A percentile compares a stretch with the other conserved stretches of the same genome.
These are phyloP conservation scores for Rhagonycha fulva DNA, from an alignment of 2,888 invertebrate genomes.

Conservation along the genomic window DNA sequence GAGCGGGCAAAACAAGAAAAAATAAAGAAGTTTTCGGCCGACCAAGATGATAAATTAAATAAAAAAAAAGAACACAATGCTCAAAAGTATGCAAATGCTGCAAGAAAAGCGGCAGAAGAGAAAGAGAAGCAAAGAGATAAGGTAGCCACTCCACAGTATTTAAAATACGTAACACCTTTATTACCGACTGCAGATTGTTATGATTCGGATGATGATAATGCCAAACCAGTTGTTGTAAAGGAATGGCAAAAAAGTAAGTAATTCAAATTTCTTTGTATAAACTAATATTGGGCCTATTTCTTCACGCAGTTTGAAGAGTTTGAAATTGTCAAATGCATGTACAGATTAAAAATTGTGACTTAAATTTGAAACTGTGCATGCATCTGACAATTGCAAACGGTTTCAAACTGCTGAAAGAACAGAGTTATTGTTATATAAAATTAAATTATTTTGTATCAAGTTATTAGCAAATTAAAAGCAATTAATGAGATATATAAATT, in stretches of 20 bases:
- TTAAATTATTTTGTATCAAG: no score
- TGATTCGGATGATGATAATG: slow-evolving; percentile 57
- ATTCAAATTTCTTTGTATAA: neutral
- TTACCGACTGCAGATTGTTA: slow-evolving; percentile 62
- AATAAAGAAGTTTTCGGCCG: slow-evolving; percentile 40
- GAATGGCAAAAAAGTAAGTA: slow-evolving; percentile 56
- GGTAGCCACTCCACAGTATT: slow-evolving; percentile 28
- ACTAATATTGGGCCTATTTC: no score
- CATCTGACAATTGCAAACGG: no score
- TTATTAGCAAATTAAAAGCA: no score
- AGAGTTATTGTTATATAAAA: no score
- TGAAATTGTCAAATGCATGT: no score
- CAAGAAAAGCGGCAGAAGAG: slow-evolving; percentile 55
- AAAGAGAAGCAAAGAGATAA: slow-evolving; percentile 46
- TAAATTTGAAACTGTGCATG: no score
- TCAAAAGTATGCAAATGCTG: slow-evolving; percentile 55
- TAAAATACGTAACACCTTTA: slow-evolving; percentile 49
- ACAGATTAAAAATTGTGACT: no score
- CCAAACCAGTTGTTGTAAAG: slow-evolving; percentile 49
- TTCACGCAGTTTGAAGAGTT: no score
- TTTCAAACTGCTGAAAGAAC: no score
- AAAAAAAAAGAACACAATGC: slow-evolving; percentile 57
- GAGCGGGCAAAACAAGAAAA: slow-evolving; percentile 56
- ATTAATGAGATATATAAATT: no score
- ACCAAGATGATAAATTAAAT: slow-evolving; percentile 53